phyloP scores from a whole-genome alignment of 2,888 invertebrate genomes.

The Amblyteles armatorius region DNA sequence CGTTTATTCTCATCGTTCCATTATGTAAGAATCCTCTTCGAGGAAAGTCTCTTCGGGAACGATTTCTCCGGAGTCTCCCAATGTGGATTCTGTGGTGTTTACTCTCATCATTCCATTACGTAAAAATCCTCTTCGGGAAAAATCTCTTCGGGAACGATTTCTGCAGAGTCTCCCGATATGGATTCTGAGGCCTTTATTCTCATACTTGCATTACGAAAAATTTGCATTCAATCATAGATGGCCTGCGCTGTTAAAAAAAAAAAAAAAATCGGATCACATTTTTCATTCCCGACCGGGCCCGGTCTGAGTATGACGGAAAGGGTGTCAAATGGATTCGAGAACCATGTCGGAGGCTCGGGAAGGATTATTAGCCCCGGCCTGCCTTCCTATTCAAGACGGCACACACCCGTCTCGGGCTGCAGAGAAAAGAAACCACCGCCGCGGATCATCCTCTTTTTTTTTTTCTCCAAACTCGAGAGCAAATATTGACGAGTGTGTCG shows the following conservation, averaged over 20 bases:
- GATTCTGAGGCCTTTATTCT: neutral
- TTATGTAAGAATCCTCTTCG: no score
- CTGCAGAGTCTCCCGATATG: no score
- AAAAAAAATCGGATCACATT: neutral
- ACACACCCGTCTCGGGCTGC: neutral
- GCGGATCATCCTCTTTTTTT: neutral
- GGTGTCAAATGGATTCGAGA: neutral
- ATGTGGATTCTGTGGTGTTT: no score
- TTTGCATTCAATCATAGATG: no score
- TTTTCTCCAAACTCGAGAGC: neutral
- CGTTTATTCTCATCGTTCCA: no score
- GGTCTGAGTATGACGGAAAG: neutral
- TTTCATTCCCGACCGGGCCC: neutral
- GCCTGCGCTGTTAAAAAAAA: no score
- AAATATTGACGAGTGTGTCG: constrained; percentile 19
- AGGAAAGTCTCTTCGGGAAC: no score
- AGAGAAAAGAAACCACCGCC: constrained; percentile 1
- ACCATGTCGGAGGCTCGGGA: constrained; percentile 12
- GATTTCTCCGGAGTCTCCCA: no score
- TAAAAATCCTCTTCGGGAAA: no score
- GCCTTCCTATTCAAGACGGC: neutral
- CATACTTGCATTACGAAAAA: neutral
- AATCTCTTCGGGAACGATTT: no score
- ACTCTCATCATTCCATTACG: no score
- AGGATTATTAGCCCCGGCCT: neutral